Percentiles rank a stretch among this genome's conserved stretches.
Conservation (phyloP, 2,797 vertebrate species). For the Danionella dracula region DNA sequence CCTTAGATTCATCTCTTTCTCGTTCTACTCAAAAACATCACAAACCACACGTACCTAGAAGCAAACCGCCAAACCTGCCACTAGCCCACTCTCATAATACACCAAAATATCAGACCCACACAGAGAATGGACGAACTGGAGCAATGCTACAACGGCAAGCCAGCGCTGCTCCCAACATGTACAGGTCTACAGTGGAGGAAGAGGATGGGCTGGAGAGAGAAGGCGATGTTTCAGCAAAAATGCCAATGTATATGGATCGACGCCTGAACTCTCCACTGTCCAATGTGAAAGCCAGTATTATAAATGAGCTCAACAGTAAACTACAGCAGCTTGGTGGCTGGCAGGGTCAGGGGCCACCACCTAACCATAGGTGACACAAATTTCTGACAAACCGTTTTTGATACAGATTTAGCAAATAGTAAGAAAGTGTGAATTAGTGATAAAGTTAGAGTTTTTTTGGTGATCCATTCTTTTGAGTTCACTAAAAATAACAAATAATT, state of each 20-base stretch:
- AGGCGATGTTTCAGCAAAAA: constrained; percentile 49
- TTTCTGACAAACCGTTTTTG: no score
- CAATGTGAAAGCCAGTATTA: constrained; percentile 86
- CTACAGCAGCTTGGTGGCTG: constrained; percentile 83
- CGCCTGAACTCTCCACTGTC: constrained; percentile 75
- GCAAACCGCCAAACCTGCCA: constrained; percentile 62
- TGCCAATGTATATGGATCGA: constrained; percentile 58
- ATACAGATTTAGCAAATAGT: no score
- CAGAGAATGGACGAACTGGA: constrained; percentile 47
- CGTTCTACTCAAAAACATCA: constrained; percentile 74
- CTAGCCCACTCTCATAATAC: constrained; percentile 31
- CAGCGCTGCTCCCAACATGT: constrained; percentile 63
- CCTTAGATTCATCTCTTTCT: constrained; percentile 75
- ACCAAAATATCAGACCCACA: constrained; percentile 34
- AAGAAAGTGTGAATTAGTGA: no score
- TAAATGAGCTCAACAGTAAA: constrained; percentile 88
- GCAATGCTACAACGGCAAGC: constrained; percentile 67
- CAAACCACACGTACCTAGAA: constrained; percentile 41
- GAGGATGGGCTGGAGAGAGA: constrained; percentile 42
- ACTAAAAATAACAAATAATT: no score
- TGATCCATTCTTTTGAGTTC: no score
- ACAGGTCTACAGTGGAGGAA: constrained; percentile 58
- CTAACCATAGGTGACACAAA: constrained; percentile 65
- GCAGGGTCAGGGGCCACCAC: constrained; percentile 63
- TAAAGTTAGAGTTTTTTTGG: no score